Conservation (phyloP, 2,797 vertebrate species). For the Enteromius paludinosus region DNA sequence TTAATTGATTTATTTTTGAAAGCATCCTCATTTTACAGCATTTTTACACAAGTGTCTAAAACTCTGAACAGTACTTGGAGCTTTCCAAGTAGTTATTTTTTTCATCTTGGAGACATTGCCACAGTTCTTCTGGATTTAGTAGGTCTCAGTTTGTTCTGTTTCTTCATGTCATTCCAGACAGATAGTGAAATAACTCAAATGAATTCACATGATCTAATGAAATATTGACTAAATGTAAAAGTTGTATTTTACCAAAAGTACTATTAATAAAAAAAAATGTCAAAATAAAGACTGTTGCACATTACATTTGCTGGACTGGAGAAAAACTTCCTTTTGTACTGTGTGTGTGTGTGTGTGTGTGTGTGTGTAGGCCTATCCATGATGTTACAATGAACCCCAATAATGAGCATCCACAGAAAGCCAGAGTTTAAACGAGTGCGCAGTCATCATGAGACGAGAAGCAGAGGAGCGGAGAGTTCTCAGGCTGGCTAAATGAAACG, state of each 20-base stretch:
- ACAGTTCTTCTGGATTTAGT: too few species aligned
- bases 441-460: constrained; percentile 45
- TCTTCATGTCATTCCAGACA: too few species aligned
- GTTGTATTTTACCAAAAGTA: neutral
- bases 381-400: constrained; percentile 69
- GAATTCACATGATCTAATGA: neutral
- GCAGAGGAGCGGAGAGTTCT: constrained; percentile 34
- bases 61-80: too few species aligned
- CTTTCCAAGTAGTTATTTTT: too few species aligned
- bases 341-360: constrained; percentile 60
- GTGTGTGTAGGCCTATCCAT: constrained; percentile 45
- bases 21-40: too few species aligned
- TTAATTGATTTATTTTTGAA: too few species aligned
- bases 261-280: neutral
- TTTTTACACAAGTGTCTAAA: too few species aligned
- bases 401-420: constrained; percentile 68
- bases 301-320: constrained; percentile 68
- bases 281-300: neutral
- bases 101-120: too few species aligned
- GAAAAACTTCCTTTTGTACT: constrained; percentile 73
- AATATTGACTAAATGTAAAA: neutral
- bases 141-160: too few species aligned
- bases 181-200: neutral
- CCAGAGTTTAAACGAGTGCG: constrained; percentile 65
- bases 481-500: constrained; percentile 40